phyloP scores from a whole-genome alignment of 2,113 vertebrate genomes.

The Cololabis saira region DNA sequence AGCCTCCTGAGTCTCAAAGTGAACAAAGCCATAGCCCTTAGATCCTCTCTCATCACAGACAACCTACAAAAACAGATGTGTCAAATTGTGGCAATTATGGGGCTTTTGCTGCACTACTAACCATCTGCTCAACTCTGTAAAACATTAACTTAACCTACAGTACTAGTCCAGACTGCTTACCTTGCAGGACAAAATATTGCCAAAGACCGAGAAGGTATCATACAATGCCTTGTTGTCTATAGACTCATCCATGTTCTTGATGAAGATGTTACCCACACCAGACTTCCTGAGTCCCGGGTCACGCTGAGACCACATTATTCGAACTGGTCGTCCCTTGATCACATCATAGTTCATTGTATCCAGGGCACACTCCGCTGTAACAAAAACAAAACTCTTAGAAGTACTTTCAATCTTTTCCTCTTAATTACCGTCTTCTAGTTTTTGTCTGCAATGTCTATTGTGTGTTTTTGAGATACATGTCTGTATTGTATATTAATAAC shows the following conservation, averaged over 20 bases:
- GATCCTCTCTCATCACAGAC: slow-evolving; percentile 95
- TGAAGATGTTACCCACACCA: slow-evolving; percentile 95
- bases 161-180: slow-evolving; percentile 61
- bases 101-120: not conserved
- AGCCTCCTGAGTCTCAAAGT: slow-evolving; percentile 96
- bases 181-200: slow-evolving; percentile 98
- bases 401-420: too few relatives aligned
- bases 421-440: too few relatives aligned
- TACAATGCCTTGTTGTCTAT: slow-evolving; percentile 98
- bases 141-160: not conserved
- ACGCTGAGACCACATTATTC: slow-evolving; percentile 99
- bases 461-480: too few relatives aligned
- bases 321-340: slow-evolving; percentile 93
- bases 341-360: slow-evolving; percentile 99
- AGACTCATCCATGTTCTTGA: slow-evolving; percentile 98
- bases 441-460: too few relatives aligned
- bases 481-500: too few relatives aligned
- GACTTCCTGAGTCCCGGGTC: slow-evolving; percentile 96
- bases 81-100: not conserved
- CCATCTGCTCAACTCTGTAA: not conserved
- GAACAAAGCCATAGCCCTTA: slow-evolving; percentile 96
- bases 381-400: not conserved
- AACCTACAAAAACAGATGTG: slow-evolving; percentile 79
- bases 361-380: slow-evolving; percentile 92
- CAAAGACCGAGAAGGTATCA: slow-evolving; percentile 96